phyloP scores from a whole-genome alignment of 2,888 invertebrate species.

The Amblyjoppa fuscipennis region DNA sequence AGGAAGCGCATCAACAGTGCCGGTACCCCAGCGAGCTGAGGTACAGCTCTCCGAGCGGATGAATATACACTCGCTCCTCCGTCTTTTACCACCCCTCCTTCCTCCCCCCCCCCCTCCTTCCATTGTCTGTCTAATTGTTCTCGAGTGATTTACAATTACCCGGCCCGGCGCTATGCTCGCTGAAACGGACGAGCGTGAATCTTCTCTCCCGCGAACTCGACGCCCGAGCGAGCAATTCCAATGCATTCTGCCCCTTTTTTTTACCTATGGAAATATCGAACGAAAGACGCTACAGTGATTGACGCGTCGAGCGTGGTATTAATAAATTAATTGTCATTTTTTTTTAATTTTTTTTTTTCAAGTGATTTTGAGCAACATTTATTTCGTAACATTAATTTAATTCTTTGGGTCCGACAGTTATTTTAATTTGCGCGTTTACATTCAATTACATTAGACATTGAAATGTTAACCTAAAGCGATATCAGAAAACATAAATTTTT shows the following conservation, averaged over 20 bases:
- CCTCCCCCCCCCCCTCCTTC: too few relatives aligned
- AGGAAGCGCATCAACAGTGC: constrained; percentile 32
- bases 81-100: constrained; percentile 8
- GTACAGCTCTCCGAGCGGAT: constrained; percentile 17
- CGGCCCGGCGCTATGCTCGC: constrained; percentile 26
- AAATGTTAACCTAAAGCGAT: too few relatives aligned
- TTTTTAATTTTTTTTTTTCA: not conserved
- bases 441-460: not conserved
- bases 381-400: not conserved
- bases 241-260: constrained; percentile 5
- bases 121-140: constrained; percentile 68
- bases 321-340: not conserved
- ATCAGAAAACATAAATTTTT: too few relatives aligned
- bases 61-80: constrained; percentile 17
- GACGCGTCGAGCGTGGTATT: not conserved
- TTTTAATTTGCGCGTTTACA: not conserved
- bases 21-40: constrained; percentile 12
- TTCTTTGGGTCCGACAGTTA: not conserved
- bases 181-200: constrained; percentile 28
- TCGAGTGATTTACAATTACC: constrained; percentile 67
- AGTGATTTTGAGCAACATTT: not conserved
- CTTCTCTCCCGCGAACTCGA: constrained; percentile 19
- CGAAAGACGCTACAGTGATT: not conserved
- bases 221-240: constrained; percentile 18
- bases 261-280: constrained; percentile 30